Conservation (phyloP, 2,888 invertebrate genomes). For the Phasia obesa region DNA sequence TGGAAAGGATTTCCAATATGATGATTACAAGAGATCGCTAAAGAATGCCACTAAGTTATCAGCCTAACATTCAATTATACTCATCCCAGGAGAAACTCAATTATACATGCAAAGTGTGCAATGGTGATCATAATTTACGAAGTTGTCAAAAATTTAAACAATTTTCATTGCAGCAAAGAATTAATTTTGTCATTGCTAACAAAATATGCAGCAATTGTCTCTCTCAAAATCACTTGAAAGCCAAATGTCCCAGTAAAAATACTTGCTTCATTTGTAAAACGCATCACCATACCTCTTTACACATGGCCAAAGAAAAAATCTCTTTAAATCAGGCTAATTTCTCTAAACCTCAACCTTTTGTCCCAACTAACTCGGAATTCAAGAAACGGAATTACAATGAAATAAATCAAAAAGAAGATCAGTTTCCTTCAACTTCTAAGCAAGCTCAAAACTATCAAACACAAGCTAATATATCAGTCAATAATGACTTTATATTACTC, state of each 20-base stretch:
- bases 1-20: slow-evolving; percentile 16
- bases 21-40: background rate
- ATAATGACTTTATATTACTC: slow-evolving; percentile 1
- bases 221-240: background rate
- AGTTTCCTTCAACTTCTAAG: background rate
- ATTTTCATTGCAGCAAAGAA: background rate
- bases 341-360: background rate
- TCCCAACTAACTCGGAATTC: too few species aligned
- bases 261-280: background rate
- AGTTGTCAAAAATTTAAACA: background rate
- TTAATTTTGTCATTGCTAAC: background rate
- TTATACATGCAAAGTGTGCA: background rate
- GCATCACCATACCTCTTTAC: too few species aligned
- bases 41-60: background rate
- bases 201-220: slow-evolving; percentile 15
- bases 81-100: background rate
- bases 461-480: background rate
- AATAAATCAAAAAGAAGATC: background rate
- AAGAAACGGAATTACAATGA: too few species aligned
- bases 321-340: too few species aligned
- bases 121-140: background rate
- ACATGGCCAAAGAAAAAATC: too few species aligned
- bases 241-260: background rate
- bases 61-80: background rate
- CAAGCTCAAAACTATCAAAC: background rate